Evolutionary conservation across 2,888 invertebrate genomes (phyloP).

Genomic region (Ferdinandea cuprea): DNA sequence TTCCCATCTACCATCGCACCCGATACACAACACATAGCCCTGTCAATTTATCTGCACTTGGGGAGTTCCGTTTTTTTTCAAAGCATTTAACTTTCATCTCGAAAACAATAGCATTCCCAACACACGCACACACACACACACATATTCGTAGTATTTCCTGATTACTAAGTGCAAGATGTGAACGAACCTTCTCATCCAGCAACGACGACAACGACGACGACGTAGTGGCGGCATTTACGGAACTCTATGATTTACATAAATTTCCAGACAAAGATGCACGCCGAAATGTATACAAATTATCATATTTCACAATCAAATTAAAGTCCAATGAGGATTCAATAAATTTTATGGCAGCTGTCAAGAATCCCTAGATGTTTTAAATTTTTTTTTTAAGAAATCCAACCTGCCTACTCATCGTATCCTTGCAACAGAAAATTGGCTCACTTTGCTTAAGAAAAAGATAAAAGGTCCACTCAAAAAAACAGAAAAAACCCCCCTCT

Average conservation of each 20-base stretch:
- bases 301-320: slow-evolving; percentile 9
- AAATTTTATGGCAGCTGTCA: too few relatives aligned
- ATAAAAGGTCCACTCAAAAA: too few relatives aligned
- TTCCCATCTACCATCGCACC: too few relatives aligned
- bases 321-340: not conserved
- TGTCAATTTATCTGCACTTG: slow-evolving; percentile 38
- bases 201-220: not conserved
- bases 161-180: slow-evolving; percentile 47
- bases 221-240: not conserved
- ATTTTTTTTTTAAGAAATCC: too few relatives aligned
- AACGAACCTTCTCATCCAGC: slow-evolving; percentile 37
- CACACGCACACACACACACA: too few relatives aligned
- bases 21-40: too few relatives aligned
- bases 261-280: not conserved
- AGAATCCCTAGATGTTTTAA: too few relatives aligned
- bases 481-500: too few relatives aligned
- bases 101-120: slow-evolving; percentile 22
- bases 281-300: slow-evolving; percentile 10
- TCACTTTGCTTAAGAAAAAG: too few relatives aligned
- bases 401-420: too few relatives aligned
- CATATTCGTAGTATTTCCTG: slow-evolving; percentile 37
- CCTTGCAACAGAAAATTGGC: too few relatives aligned
- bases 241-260: not conserved
- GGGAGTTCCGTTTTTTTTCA: slow-evolving; percentile 32
- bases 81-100: slow-evolving; percentile 43